Conservation (phyloP, 2,888 invertebrate genomes). For the Stegana nigrithorax region DNA sequence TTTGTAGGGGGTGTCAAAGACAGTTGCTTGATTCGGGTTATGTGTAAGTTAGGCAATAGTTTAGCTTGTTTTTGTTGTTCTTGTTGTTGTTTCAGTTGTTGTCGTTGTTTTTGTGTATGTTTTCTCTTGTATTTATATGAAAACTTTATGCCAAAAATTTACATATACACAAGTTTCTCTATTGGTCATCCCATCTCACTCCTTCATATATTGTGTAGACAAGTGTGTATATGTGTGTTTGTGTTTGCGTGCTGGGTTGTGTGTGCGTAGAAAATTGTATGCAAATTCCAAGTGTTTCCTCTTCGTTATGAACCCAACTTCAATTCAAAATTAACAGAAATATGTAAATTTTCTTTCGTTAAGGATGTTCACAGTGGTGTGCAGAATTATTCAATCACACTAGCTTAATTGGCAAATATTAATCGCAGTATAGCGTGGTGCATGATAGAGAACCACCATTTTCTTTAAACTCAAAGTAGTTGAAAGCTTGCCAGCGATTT, state of each 20-base stretch:
- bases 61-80: constrained; percentile 2
- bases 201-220: constrained; percentile 1
- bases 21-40: no score
- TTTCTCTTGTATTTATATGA: constrained; percentile 63
- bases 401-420: no score
- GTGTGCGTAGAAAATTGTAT: constrained; percentile 56
- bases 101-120: constrained; percentile 42
- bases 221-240: constrained; percentile 8
- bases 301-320: constrained; percentile 64
- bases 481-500: no score
- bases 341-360: constrained; percentile 62
- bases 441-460: no score
- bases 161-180: constrained; percentile 45
- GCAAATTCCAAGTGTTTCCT: constrained; percentile 66
- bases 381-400: no score
- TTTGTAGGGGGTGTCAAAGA: no score
- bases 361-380: constrained; percentile 39
- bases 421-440: no score
- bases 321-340: constrained; percentile 65
- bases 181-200: background rate
- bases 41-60: constrained; percentile 7
- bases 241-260: constrained; percentile 39
- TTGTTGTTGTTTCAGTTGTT: constrained; percentile 9
- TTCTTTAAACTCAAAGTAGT: no score
- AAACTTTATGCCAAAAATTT: constrained; percentile 60